Conservation (phyloP, 2,113 vertebrate species). For the Geothlypis trichas region DNA sequence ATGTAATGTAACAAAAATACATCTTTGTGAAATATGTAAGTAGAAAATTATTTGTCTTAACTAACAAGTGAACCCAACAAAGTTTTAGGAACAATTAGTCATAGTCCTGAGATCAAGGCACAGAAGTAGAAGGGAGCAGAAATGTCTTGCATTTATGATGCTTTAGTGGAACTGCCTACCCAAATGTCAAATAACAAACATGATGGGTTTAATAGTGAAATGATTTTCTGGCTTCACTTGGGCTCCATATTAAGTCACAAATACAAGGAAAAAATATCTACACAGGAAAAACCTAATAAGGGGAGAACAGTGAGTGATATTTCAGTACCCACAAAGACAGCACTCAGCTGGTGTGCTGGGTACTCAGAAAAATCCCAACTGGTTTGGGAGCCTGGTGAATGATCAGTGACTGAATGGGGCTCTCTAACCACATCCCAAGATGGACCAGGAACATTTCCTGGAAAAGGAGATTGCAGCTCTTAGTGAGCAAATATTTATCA, state of each 20-base stretch:
- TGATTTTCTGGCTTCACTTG: background rate
- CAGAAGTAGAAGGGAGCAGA: background rate
- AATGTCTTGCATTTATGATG: background rate
- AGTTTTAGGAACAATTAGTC: background rate
- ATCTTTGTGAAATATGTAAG: background rate
- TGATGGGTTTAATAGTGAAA: background rate
- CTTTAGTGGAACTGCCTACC: background rate
- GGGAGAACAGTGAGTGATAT: background rate
- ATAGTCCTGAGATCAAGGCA: background rate
- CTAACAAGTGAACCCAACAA: background rate
- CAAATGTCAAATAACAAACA: background rate
- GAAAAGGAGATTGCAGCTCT: background rate
- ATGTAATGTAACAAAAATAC: background rate
- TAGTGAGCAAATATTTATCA: background rate
- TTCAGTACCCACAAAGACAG: background rate
- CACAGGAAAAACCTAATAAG: background rate
- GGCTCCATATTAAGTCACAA: background rate
- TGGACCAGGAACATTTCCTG: background rate
- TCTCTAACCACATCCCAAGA: background rate
- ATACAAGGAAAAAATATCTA: background rate
- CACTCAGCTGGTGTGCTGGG: background rate
- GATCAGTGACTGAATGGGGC: background rate
- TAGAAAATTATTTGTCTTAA: background rate
- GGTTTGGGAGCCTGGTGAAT: background rate
- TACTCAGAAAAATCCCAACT: background rate